Conservation (phyloP, 2,113 vertebrate species). For the Motacilla alba region DNA sequence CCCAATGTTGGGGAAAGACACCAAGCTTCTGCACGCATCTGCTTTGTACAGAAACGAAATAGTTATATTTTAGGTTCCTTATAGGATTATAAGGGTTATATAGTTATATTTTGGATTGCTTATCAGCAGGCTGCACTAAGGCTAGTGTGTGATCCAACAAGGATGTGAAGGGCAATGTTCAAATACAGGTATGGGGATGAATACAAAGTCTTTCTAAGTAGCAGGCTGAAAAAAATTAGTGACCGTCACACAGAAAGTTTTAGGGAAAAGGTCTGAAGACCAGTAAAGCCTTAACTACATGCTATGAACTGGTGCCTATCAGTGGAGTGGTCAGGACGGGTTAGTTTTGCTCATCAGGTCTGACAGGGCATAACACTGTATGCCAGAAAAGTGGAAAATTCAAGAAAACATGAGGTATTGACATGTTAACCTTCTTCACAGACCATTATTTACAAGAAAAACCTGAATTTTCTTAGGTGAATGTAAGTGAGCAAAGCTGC, state of each 20-base stretch:
- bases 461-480: neutral
- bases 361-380: neutral
- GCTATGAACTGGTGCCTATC: neutral
- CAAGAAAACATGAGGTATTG: fast-evolving
- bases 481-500: neutral
- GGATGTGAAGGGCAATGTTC: neutral
- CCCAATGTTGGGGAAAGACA: neutral
- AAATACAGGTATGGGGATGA: neutral
- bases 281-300: neutral
- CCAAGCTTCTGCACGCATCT: neutral
- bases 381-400: neutral
- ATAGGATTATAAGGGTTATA: neutral
- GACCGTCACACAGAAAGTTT: neutral
- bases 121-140: neutral
- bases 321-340: neutral
- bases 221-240: neutral
- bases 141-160: neutral
- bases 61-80: neutral
- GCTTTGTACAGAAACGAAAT: neutral
- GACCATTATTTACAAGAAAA: neutral
- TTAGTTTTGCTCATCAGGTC: neutral
- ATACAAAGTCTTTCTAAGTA: neutral
- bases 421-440: neutral
- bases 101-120: neutral
- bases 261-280: neutral